A percentile compares a stretch with the other conserved stretches of the same genome.
These are phyloP conservation scores for Cantharis lateralis DNA, from an alignment of 2,888 invertebrate genomes.

Conservation along the genomic window DNA sequence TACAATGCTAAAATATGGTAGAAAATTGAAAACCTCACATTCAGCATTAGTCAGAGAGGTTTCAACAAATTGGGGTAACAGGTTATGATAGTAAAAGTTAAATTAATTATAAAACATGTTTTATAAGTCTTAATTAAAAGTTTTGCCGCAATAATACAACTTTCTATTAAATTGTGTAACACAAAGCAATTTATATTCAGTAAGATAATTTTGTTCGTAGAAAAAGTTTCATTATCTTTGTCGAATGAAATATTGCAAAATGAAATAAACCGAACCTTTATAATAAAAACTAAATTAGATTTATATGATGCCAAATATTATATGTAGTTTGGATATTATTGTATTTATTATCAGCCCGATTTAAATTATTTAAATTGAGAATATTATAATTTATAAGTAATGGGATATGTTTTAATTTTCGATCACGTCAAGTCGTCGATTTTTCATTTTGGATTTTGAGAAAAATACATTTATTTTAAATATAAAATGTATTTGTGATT, in stretches of 20 bases:
- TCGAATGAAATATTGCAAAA: slow-evolving; percentile 8
- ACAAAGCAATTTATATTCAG: slow-evolving; percentile 10
- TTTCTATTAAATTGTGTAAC: slow-evolving; percentile 9
- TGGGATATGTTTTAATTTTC: background rate
- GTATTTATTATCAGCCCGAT: background rate
- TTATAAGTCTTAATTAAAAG: slow-evolving; percentile 15
- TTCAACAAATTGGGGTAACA: background rate
- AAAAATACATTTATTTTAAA: too few relatives aligned
- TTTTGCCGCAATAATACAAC: slow-evolving; percentile 12
- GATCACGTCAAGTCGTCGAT: background rate
- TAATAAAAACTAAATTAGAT: background rate
- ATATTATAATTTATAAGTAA: background rate
- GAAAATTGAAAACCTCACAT: background rate
- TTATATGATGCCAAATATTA: background rate
- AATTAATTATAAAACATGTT: slow-evolving; percentile 18
- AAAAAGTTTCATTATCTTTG: slow-evolving; percentile 19
- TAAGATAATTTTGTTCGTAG: slow-evolving; percentile 8
- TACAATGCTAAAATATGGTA: background rate
- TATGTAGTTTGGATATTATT: background rate
- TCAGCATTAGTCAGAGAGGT: background rate
- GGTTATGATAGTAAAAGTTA: background rate
- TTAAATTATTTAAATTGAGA: background rate
- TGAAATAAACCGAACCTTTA: background rate
- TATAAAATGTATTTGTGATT: background rate
- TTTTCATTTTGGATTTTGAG: background rate